Evolutionary conservation across 2,113 vertebrate genomes (phyloP).

Genomic region (Tachycineta bicolor): DNA sequence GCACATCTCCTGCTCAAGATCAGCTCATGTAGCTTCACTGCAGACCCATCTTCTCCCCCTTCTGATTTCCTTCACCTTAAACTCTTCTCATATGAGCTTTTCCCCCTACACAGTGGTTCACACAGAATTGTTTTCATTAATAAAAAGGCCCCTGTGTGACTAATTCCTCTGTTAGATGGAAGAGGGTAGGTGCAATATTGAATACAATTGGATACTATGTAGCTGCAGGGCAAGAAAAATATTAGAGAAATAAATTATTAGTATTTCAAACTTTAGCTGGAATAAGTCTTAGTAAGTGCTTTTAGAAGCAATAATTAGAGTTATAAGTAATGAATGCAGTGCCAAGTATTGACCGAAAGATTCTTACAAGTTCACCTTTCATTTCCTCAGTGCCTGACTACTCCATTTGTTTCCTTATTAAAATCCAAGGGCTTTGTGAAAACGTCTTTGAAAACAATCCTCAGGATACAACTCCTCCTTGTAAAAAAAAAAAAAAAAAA

Average conservation of each 20-base stretch:
- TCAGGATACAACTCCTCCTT: not conserved
- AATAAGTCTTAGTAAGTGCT: not conserved
- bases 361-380: conserved; percentile 24
- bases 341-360: conserved; percentile 35
- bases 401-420: conserved; percentile 24
- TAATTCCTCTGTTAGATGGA: not conserved
- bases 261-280: not conserved
- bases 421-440: not conserved
- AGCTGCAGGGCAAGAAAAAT: not conserved
- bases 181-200: not conserved
- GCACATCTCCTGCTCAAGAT: not conserved
- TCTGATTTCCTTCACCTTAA: not conserved
- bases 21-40: not conserved
- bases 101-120: not conserved
- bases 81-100: not conserved
- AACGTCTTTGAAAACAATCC: not conserved
- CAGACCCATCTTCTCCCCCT: not conserved
- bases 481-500: not conserved
- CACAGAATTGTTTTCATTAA: not conserved
- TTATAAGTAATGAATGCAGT: conserved; percentile 31
- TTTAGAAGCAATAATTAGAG: conserved; percentile 26
- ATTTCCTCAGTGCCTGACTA: conserved; percentile 1
- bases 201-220: not conserved
- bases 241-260: conserved; percentile 1
- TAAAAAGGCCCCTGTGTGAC: not conserved